Percentiles rank a stretch among this genome's conserved stretches.
These are phyloP conservation scores for Scylla paramamosain DNA, from an alignment of 1,140 invertebrate genomes.

Conservation along the genomic window DNA sequence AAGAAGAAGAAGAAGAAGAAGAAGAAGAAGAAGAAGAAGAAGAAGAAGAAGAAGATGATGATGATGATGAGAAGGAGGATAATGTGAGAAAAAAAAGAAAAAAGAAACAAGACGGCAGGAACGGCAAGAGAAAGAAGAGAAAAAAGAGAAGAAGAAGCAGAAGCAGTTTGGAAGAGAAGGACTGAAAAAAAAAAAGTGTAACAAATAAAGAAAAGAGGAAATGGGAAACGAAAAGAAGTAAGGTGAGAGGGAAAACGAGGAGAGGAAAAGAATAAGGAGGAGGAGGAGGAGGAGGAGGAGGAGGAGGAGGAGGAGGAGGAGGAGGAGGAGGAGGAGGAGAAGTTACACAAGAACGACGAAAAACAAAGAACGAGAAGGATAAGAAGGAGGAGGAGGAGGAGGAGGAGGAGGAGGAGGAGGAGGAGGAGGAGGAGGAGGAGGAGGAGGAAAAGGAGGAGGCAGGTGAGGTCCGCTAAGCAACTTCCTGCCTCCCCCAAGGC, in stretches of 20 bases:
- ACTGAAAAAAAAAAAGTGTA: neutral
- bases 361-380: too few relatives aligned
- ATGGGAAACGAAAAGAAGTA: neutral
- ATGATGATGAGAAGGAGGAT: neutral
- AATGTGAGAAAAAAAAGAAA: too few relatives aligned
- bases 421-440: constrained; percentile 17
- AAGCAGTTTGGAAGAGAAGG: neutral
- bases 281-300: neutral
- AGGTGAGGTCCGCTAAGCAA: neutral
- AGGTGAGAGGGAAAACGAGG: neutral
- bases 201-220: too few relatives aligned
- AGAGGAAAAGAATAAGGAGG: neutral
- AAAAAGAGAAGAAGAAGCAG: neutral
- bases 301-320: neutral
- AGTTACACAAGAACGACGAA: too few relatives aligned
- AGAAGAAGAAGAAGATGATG: neutral
- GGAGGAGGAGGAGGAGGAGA: too few relatives aligned
- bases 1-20: neutral
- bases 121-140: neutral
- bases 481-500: neutral
- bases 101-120: too few relatives aligned
- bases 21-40: neutral
- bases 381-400: too few relatives aligned
- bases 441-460: neutral
- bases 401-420: neutral